Percentiles rank a stretch among this genome's conserved stretches.
Evolutionary conservation across 23 tunicate species (phyloP).

Genomic region (Trididemnum nubilum): DNA sequence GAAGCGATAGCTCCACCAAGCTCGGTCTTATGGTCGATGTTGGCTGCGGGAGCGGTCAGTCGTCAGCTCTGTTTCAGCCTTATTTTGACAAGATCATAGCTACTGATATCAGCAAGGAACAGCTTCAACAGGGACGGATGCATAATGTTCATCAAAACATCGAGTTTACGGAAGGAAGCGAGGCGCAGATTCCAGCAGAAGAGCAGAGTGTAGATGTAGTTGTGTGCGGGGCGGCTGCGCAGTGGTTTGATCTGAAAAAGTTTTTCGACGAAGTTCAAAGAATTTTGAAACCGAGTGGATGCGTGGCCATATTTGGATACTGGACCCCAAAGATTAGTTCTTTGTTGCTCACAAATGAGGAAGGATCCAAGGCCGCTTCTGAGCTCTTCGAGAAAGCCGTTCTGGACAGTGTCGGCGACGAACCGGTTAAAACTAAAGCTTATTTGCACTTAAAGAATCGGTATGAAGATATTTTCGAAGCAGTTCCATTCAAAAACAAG

Average conservation of each 20-base stretch:
- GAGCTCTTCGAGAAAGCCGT: neutral
- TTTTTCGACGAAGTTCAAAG: conserved; percentile 42
- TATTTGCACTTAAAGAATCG: neutral
- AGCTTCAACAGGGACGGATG: conserved; percentile 21
- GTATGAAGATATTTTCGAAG: conserved; percentile 6
- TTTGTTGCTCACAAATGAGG: neutral
- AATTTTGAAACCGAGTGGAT: conserved; percentile 41
- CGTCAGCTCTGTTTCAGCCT: conserved; percentile 35
- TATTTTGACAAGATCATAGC: conserved; percentile 45
- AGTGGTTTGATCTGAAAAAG: conserved; percentile 42
- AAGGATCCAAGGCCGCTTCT: neutral
- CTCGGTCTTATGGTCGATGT: conserved; percentile 48
- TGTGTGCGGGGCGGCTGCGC: conserved; percentile 41
- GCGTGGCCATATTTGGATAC: conserved; percentile 46
- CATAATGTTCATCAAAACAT: conserved; percentile 22
- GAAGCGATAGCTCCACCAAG: neutral
- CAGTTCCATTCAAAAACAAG: neutral
- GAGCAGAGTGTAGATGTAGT: conserved; percentile 37
- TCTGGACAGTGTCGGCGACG: neutral
- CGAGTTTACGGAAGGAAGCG: conserved; percentile 33
- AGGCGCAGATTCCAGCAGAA: conserved; percentile 33
- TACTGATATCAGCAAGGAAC: conserved; percentile 46
- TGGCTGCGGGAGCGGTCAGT: conserved; percentile 68
- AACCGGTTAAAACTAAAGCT: neutral
- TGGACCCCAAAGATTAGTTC: neutral